Conservation (phyloP, 2,888 invertebrate species). For the Rhingia rostrata region DNA sequence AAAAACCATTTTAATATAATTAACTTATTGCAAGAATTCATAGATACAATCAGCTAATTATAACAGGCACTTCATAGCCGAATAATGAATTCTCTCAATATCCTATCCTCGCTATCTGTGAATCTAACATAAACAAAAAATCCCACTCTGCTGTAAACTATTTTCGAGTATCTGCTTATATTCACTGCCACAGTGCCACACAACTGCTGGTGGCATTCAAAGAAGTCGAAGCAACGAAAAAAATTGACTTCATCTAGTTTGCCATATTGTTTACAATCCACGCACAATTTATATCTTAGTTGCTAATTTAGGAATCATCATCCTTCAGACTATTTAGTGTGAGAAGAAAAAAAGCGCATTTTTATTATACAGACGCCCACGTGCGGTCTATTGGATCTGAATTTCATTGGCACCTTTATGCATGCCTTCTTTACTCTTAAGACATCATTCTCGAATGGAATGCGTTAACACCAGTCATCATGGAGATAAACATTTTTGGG, state of each 20-base stretch:
- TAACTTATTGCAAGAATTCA: neutral
- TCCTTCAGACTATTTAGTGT: slow-evolving; percentile 13
- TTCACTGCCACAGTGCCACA: slow-evolving; percentile 32
- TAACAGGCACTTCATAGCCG: slow-evolving; percentile 52
- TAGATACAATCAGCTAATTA: slow-evolving; percentile 14
- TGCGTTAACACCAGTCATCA: slow-evolving; percentile 1
- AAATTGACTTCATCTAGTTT: slow-evolving; percentile 32
- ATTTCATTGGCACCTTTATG: slow-evolving; percentile 35
- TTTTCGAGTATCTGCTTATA: slow-evolving; percentile 22
- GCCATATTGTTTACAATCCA: slow-evolving; percentile 28
- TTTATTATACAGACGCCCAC: slow-evolving; percentile 31
- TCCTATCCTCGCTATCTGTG: slow-evolving; percentile 30
- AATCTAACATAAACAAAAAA: slow-evolving; percentile 31
- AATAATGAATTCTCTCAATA: slow-evolving; percentile 20
- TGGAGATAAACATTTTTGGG: slow-evolving; percentile 21
- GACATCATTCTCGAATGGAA: neutral
- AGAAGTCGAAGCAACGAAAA: slow-evolving; percentile 9
- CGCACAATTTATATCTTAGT: slow-evolving; percentile 42
- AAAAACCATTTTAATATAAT: neutral
- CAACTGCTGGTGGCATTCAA: neutral
- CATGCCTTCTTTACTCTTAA: neutral
- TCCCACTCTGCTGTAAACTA: slow-evolving; percentile 31
- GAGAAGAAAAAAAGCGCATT: slow-evolving; percentile 22
- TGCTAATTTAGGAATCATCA: slow-evolving; percentile 49
- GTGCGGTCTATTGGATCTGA: slow-evolving; percentile 22